Percentiles rank a stretch among this genome's conserved stretches.
phyloP scores from a whole-genome alignment of 2,113 vertebrate species.

The Rhegmatorhina hoffmannsi region DNA sequence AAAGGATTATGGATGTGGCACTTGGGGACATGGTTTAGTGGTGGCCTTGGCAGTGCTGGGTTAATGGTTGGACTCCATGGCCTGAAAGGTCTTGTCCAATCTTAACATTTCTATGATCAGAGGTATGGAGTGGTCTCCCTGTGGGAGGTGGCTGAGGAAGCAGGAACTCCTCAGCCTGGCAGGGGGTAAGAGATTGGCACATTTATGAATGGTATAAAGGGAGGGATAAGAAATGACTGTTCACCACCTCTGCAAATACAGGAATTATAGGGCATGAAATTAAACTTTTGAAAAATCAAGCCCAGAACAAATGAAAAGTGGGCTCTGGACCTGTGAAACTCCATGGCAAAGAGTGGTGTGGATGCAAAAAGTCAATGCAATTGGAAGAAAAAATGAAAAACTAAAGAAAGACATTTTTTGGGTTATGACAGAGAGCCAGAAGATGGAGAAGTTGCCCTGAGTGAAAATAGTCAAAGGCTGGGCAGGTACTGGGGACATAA shows the following conservation, averaged over 20 bases:
- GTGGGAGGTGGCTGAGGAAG: neutral
- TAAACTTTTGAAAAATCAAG: conserved; percentile 11
- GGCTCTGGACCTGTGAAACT: neutral
- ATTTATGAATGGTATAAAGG: neutral
- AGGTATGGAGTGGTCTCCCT: neutral
- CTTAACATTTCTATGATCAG: neutral
- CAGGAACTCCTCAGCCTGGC: neutral
- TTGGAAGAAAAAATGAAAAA: neutral
- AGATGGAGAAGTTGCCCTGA: neutral
- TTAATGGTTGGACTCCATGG: neutral
- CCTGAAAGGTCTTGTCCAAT: neutral
- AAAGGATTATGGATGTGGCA: neutral
- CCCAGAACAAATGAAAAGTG: neutral
- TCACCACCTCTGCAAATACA: neutral
- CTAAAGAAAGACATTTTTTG: neutral
- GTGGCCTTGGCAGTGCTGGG: neutral
- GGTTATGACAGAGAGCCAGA: neutral
- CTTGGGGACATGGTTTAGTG: fast-evolving
- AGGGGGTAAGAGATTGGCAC: neutral
- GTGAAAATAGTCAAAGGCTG: neutral
- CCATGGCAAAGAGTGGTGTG: neutral
- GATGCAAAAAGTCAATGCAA: neutral
- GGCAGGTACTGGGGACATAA: neutral
- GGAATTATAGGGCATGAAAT: conserved; percentile 22
- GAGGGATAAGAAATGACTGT: neutral